phyloP scores from a whole-genome alignment of 92 coral and sea anemone species.

The Galaxea fascicularis region DNA sequence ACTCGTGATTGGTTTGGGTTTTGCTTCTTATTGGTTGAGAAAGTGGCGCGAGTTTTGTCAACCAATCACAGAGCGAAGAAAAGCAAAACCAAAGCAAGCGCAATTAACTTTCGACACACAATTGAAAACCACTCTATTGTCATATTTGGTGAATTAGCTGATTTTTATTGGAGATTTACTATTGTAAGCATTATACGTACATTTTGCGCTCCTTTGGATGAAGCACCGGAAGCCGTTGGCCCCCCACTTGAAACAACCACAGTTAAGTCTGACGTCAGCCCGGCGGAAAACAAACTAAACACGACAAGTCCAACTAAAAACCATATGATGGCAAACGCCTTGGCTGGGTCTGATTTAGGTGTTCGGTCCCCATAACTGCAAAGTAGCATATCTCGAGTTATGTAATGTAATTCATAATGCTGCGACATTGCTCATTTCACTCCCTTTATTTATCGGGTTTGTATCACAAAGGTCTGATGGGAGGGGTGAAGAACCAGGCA shows the following conservation, averaged over 20 bases:
- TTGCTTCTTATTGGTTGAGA: no score
- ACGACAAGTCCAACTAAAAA: conserved; percentile 57
- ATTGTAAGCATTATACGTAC: not conserved
- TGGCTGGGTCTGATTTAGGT: conserved; percentile 46
- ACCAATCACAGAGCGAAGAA: no score
- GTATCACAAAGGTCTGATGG: no score
- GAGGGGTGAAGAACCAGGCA: no score
- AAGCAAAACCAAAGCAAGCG: no score
- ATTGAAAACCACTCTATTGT: no score
- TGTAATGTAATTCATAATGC: no score
- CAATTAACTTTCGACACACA: no score
- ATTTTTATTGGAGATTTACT: not conserved
- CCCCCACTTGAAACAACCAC: conserved; percentile 32
- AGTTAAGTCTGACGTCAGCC: conserved; percentile 53
- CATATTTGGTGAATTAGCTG: not conserved
- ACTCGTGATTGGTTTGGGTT: no score
- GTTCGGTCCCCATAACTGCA: conserved; percentile 63
- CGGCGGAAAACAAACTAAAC: conserved; percentile 46
- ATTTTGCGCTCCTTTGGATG: not conserved
- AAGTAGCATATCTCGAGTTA: not conserved
- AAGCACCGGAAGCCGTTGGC: conserved; percentile 11
- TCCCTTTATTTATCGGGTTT: no score
- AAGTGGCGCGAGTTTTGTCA: no score
- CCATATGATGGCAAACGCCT: conserved; percentile 56
- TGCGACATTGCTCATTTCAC: no score